Conservation (phyloP, 1,140 invertebrate genomes). For the Pogonomyrmex barbatus region DNA sequence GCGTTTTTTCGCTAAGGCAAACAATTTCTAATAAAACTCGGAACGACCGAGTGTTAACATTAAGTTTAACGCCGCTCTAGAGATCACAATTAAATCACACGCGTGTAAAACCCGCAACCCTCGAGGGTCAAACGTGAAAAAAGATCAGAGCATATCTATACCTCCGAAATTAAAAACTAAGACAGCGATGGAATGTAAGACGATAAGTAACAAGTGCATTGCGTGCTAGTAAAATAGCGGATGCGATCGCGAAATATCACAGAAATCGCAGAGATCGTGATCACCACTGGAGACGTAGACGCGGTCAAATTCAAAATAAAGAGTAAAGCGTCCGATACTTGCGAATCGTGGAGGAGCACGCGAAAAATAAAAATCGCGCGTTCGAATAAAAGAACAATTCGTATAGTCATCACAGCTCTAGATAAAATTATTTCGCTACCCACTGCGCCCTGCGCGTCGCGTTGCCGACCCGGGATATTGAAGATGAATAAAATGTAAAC, state of each 20-base stretch:
- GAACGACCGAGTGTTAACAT: not conserved
- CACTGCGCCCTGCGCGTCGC: slow-evolving; percentile 6
- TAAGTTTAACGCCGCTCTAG: slow-evolving; percentile 44
- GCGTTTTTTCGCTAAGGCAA: slow-evolving; percentile 20
- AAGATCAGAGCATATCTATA: slow-evolving; percentile 2
- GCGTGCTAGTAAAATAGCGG: slow-evolving; percentile 18
- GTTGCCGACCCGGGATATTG: not conserved
- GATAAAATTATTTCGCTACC: slow-evolving; percentile 10
- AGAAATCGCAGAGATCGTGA: slow-evolving; percentile 48
- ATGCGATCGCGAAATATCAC: slow-evolving; percentile 46
- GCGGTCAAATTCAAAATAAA: not conserved
- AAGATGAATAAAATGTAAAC: not conserved
- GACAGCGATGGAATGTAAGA: slow-evolving; percentile 54
- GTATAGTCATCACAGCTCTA: slow-evolving; percentile 34
- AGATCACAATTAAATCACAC: slow-evolving; percentile 55
- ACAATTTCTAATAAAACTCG: slow-evolving; percentile 20
- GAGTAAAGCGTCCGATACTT: not conserved
- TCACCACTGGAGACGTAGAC: slow-evolving; percentile 26
- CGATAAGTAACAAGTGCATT: slow-evolving; percentile 42
- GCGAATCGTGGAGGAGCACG: not conserved
- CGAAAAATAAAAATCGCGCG: slow-evolving; percentile 19
- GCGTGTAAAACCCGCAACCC: not conserved
- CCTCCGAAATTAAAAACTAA: slow-evolving; percentile 47
- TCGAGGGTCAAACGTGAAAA: not conserved
- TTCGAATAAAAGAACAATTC: slow-evolving; percentile 17